Conservation (phyloP, 2,888 invertebrate genomes). For the Cetonia aurata region DNA sequence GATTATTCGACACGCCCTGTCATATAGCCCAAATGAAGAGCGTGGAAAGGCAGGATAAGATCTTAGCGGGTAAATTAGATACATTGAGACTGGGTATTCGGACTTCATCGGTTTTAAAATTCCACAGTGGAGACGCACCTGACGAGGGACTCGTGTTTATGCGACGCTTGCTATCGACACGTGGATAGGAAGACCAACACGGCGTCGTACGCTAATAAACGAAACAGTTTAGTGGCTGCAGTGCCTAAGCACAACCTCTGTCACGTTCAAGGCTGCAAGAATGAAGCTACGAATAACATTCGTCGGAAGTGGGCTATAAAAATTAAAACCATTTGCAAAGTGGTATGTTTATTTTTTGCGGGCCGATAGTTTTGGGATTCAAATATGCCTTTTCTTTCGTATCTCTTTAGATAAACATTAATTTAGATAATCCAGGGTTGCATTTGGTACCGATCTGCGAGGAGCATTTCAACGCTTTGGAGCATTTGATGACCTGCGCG, state of each 20-base stretch:
- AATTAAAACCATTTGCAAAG: conserved; percentile 77
- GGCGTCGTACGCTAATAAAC: conserved; percentile 74
- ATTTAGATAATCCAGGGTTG: conserved; percentile 74
- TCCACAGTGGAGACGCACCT: conserved; percentile 81
- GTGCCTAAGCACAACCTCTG: conserved; percentile 69
- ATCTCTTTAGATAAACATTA: conserved; percentile 69
- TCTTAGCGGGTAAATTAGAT: conserved; percentile 76
- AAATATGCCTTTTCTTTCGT: neutral
- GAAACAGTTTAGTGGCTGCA: conserved; percentile 61
- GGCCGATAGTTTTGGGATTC: conserved; percentile 26
- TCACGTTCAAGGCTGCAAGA: conserved; percentile 75
- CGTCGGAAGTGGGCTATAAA: conserved; percentile 81
- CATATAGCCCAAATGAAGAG: conserved; percentile 90
- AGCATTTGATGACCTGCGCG: conserved; percentile 81
- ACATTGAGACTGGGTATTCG: no score
- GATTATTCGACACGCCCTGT: conserved; percentile 87
- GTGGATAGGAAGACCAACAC: conserved; percentile 86
- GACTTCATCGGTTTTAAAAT: neutral
- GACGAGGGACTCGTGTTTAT: conserved; percentile 86
- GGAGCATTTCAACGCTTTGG: conserved; percentile 77
- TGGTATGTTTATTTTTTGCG: conserved; percentile 63
- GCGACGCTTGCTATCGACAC: conserved; percentile 89
- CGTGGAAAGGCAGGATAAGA: conserved; percentile 83
- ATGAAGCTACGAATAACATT: conserved; percentile 74
- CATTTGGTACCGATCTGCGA: conserved; percentile 79